phyloP scores from a whole-genome alignment of 2,113 vertebrate genomes.

The Camelus dromedarius region DNA sequence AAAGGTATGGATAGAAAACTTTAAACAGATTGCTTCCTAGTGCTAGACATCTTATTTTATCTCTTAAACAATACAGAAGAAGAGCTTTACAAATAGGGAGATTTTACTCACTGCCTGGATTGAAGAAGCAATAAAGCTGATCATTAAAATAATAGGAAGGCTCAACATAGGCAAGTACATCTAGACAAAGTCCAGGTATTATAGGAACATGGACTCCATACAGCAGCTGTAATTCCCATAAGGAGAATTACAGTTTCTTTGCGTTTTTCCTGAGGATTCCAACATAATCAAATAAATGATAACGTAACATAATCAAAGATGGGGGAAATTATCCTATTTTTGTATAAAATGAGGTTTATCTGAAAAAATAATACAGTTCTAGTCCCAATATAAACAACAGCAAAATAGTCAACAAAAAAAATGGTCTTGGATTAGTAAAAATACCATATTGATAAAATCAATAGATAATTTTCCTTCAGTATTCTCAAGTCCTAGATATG shows the following conservation, averaged over 20 bases:
- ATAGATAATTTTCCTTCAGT: not conserved
- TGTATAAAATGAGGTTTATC: not conserved
- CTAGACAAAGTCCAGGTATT: not conserved
- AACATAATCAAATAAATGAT: not conserved
- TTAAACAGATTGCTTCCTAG: not conserved
- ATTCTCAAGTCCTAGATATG: not conserved
- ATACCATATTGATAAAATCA: not conserved
- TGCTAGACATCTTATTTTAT: not conserved
- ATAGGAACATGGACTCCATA: not conserved
- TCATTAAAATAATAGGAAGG: not conserved
- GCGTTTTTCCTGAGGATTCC: not conserved
- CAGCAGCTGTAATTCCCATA: not conserved
- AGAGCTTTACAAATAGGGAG: not conserved
- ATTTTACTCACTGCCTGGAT: not conserved
- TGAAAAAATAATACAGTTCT: not conserved
- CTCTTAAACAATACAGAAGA: not conserved
- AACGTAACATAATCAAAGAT: not conserved
- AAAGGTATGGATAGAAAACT: not conserved
- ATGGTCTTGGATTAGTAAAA: not conserved
- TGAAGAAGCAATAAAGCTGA: not conserved
- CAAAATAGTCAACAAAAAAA: not conserved
- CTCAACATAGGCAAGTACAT: not conserved
- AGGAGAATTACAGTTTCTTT: not conserved
- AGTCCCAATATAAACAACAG: not conserved
- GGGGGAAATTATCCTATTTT: not conserved